Conservation (phyloP, 2,888 invertebrate genomes). For the Torymus aiolomorphi region DNA sequence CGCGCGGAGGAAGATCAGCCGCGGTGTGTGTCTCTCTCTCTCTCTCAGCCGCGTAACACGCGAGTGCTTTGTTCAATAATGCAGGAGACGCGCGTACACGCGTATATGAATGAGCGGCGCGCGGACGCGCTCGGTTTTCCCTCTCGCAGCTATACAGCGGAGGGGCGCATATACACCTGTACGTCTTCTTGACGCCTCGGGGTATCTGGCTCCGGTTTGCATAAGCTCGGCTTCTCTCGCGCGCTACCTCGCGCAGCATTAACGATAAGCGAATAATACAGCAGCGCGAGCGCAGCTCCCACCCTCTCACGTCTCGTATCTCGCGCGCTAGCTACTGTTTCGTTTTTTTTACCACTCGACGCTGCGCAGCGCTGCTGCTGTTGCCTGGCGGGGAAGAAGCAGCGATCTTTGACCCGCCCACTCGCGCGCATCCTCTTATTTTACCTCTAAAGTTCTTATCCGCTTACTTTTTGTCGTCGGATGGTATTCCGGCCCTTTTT, state of each 20-base stretch:
- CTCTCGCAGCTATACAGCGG: background rate
- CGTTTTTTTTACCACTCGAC: no score
- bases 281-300: slow-evolving; percentile 46
- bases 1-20: background rate
- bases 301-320: background rate
- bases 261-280: slow-evolving; percentile 68
- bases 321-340: no score
- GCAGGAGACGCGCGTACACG: slow-evolving; percentile 58
- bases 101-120: slow-evolving; percentile 35
- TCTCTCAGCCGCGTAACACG: background rate
- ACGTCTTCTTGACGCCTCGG: slow-evolving; percentile 53
- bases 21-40: background rate
- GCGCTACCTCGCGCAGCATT: slow-evolving; percentile 33
- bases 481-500: background rate
- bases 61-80: slow-evolving; percentile 69
- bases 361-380: no score
- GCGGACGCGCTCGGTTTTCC: background rate
- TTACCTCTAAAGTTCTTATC: no score
- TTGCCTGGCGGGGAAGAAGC: background rate
- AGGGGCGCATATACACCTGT: slow-evolving; percentile 35
- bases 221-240: slow-evolving; percentile 53
- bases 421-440: background rate
- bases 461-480: background rate
- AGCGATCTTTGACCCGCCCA: background rate
- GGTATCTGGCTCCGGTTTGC: slow-evolving; percentile 54